Evolutionary conservation across 2,888 invertebrate genomes (phyloP), one percentile per base, ranked within the genome.

Genomic region (Acleris emargana): DNA sequence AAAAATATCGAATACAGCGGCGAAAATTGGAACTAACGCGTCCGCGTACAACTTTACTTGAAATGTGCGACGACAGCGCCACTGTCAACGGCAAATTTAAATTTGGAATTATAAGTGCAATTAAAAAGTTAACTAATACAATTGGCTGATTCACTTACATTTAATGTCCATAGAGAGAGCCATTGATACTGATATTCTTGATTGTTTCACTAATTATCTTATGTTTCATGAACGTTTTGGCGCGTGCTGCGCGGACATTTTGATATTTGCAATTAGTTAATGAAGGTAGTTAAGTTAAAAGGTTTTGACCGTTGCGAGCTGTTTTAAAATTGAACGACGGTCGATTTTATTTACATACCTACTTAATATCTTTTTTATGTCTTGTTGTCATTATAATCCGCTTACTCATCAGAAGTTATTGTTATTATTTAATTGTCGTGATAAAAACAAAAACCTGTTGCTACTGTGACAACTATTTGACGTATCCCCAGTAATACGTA

Each of bases 111-210:
- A 38, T 38, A 32, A 32, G 18, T 28, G 47, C 55, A 64, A 67
- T 67, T 64, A 51, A 59, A 67, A 63, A 38, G n/a, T 62, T 58
- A 67, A 67, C 47, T 49, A 20, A 67, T 49, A 52, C 51, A 57
- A 60, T 60, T 61, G 61, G 49, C 51, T 50, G 57, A 60, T 20
- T 47, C 49, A 49, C 52, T 51, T 47, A 51, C 58, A 17, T 13
- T 11, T 47, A 45, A 47, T n/a, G 25, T 28, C 38, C 22, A 28
- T 13, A 9, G n/a, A 22, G 16, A 28, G 28, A 5, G 18, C 20
- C 59, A 51, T 51, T 42, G 13, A 38, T 60, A n/a, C 7, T 17
- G 5, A 43, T 16, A 6, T 45, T 7, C 17, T 45, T 17, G 17
- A n/a, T 17, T 45, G 7, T 6, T 45, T 17, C n/a, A 45, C 45